Evolutionary conservation across 2,888 invertebrate species (phyloP).

Genomic region (Ichneumon xanthorius): DNA sequence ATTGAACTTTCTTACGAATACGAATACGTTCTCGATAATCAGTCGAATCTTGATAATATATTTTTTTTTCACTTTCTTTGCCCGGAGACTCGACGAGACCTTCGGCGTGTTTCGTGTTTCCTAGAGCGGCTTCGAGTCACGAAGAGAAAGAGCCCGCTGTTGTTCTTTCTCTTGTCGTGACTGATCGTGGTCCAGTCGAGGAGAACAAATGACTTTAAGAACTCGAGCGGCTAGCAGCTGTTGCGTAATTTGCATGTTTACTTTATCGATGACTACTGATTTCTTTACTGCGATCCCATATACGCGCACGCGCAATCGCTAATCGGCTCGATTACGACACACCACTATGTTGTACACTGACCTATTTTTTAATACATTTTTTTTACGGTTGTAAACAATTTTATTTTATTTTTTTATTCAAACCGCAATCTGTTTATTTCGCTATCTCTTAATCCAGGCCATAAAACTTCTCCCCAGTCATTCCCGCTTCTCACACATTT

Average conservation of each 20-base stretch:
- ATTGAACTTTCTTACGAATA: conserved; percentile 40
- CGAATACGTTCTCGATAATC: conserved; percentile 47
- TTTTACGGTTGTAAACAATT: conserved; percentile 35
- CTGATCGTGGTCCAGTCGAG: conserved; percentile 52
- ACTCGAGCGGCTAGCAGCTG: conserved; percentile 5
- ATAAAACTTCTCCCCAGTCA: conserved; percentile 4
- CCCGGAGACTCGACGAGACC: conserved; percentile 44
- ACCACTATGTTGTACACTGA: not conserved
- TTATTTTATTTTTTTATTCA: not conserved
- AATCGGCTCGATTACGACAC: conserved; percentile 45
- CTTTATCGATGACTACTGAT: conserved; percentile 60
- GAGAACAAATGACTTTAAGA: conserved; percentile 55
- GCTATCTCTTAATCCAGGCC: not conserved
- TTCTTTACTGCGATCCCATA: conserved; percentile 18
- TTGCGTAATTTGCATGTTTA: conserved; percentile 60
- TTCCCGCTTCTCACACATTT: conserved; percentile 25
- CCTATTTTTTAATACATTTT: conserved; percentile 1
- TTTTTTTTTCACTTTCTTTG: conserved; percentile 50
- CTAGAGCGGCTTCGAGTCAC: conserved; percentile 42
- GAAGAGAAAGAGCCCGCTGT: conserved; percentile 36
- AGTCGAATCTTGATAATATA: conserved; percentile 29
- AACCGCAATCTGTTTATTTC: conserved; percentile 8
- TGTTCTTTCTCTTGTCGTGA: conserved; percentile 58
- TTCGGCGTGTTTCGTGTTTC: conserved; percentile 35
- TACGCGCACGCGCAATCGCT: conserved; percentile 19